A percentile compares a stretch with the other conserved stretches of the same genome.
These are phyloP conservation scores for Pristionchus entomophagus DNA, from an alignment of 2,888 invertebrate genomes.

Conservation along the genomic window DNA sequence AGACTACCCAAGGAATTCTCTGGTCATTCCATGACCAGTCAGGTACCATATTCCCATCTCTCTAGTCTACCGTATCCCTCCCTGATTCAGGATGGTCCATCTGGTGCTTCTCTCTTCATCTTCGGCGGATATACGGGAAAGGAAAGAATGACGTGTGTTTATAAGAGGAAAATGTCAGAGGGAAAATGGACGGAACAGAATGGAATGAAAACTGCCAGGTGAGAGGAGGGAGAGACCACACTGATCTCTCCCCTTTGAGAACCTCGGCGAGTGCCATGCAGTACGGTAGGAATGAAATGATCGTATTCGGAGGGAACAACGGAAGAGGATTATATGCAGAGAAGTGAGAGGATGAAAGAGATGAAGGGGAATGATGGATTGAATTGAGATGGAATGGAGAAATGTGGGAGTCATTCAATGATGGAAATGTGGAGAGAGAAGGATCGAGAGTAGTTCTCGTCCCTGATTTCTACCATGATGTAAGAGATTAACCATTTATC, in stretches of 20 bases:
- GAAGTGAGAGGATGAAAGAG: not conserved
- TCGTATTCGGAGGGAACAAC: constrained; percentile 32
- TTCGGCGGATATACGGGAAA: constrained; percentile 33
- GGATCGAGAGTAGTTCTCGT: constrained; percentile 20
- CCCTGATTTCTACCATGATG: constrained; percentile 40
- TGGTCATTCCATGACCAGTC: constrained; percentile 26
- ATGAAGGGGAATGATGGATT: not conserved
- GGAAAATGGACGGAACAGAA: constrained; percentile 3
- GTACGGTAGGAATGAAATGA: not conserved
- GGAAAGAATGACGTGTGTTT: constrained; percentile 8
- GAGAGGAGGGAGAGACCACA: not conserved
- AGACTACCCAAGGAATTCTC: not conserved
- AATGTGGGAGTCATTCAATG: not conserved
- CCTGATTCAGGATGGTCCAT: not conserved
- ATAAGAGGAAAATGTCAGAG: not conserved
- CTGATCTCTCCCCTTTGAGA: not conserved
- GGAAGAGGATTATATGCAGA: constrained; percentile 37
- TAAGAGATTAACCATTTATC: not conserved
- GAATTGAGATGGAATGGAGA: constrained; percentile 27
- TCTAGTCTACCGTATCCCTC: not conserved
- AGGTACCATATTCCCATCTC: not conserved
- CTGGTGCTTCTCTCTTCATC: not conserved
- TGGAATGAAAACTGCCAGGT: constrained; percentile 34
- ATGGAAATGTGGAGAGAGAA: constrained; percentile 9
- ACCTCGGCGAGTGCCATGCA: not conserved